Percentiles rank a stretch among this genome's conserved stretches.
phyloP scores from a whole-genome alignment of 1,140 invertebrate genomes.

The Trichogramma pretiosum region DNA sequence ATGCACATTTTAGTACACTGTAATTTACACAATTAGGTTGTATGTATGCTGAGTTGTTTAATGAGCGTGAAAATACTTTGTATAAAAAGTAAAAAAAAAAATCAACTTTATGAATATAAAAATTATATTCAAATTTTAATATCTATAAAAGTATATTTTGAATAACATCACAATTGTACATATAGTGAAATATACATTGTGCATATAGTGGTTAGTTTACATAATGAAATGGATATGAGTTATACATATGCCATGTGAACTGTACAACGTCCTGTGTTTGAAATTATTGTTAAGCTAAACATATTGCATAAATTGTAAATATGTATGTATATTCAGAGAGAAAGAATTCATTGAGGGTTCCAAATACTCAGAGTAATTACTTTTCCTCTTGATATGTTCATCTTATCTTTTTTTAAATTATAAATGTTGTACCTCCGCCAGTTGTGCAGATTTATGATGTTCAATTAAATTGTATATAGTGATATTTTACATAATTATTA shows the following conservation, averaged over 20 bases:
- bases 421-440: background rate
- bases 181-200: constrained; percentile 8
- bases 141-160: constrained; percentile 9
- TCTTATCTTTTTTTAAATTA: constrained; percentile 9
- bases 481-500: too few relatives aligned
- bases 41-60: too few relatives aligned
- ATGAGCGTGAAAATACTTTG: too few relatives aligned
- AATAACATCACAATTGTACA: constrained; percentile 16
- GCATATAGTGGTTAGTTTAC: constrained; percentile 5
- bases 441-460: constrained; percentile 13
- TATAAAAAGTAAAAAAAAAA: too few relatives aligned
- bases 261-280: background rate
- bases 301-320: constrained; percentile 26
- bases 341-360: background rate
- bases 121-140: background rate
- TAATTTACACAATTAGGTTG: too few relatives aligned
- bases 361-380: background rate
- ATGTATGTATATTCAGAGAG: constrained; percentile 28
- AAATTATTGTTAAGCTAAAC: constrained; percentile 11
- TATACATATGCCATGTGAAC: background rate
- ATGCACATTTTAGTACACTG: too few relatives aligned
- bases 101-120: background rate
- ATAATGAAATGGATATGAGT: background rate
- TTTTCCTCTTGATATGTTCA: constrained; percentile 11
- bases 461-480: constrained; percentile 15